These are phyloP conservation scores for Catalaphyllia jardinei DNA, from an alignment of 64 coral and sea anemone species.

Conservation along the genomic window DNA sequence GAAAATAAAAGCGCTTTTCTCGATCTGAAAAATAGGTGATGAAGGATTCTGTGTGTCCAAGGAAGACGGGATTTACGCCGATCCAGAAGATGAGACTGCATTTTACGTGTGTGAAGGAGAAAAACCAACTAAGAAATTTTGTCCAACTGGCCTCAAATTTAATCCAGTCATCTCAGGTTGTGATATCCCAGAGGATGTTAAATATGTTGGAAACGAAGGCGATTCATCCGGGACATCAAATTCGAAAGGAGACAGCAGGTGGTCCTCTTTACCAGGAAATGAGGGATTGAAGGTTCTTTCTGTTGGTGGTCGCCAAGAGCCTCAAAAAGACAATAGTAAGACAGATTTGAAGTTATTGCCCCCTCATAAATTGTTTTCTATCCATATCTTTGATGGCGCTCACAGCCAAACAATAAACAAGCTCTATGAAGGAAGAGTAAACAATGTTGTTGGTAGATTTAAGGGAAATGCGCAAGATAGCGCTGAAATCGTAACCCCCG, in stretches of 20 bases:
- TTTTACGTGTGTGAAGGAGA: slow-evolving; percentile 52
- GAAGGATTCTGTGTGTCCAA: slow-evolving; percentile 49
- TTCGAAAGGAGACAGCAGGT: not conserved
- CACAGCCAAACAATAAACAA: not conserved
- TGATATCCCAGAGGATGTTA: slow-evolving; percentile 39
- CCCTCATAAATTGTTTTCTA: slow-evolving; percentile 14
- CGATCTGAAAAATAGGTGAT: not conserved
- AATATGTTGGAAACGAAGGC: slow-evolving; percentile 12
- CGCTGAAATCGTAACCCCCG: not conserved
- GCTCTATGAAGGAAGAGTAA: not conserved
- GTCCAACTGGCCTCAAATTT: slow-evolving; percentile 45
- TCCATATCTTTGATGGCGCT: slow-evolving; percentile 9
- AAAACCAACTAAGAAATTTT: slow-evolving; percentile 54
- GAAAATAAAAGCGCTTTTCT: not conserved
- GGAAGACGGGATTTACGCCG: slow-evolving; percentile 54
- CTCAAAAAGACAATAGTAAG: not conserved
- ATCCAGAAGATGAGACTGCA: slow-evolving; percentile 44
- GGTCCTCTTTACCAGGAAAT: not conserved
- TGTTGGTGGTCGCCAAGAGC: not conserved
- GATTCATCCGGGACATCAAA: not conserved
- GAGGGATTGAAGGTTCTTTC: not conserved
- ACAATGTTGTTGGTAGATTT: not conserved
- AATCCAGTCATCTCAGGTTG: slow-evolving; percentile 46
- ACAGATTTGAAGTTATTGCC: not conserved
- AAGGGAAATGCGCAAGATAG: not conserved